phyloP scores from a whole-genome alignment of 2,797 vertebrate species.

The Galaxias olidus region DNA sequence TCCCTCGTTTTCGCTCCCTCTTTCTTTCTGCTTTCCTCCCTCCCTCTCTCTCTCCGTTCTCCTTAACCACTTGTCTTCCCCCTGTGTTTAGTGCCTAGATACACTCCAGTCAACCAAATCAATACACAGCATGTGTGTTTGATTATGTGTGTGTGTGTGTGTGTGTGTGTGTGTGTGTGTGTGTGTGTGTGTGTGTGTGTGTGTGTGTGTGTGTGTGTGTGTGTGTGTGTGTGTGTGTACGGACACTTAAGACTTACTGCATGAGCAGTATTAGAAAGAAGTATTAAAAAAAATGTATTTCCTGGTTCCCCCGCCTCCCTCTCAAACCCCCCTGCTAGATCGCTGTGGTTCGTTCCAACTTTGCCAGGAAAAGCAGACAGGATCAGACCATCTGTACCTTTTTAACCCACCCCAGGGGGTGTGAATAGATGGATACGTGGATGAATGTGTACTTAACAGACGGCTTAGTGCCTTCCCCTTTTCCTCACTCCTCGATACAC shows the following conservation, averaged over 20 bases:
- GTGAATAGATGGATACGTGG: conserved; percentile 36
- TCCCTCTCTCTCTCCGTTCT: conserved; percentile 10
- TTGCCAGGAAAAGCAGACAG: conserved; percentile 52
- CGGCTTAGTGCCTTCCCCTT: too few species aligned
- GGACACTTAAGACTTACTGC: conserved; percentile 20
- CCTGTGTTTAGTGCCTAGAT: conserved; percentile 47
- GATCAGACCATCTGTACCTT: conserved; percentile 60
- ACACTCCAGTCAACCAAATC: conserved; percentile 51
- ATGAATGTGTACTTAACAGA: conserved; percentile 45
- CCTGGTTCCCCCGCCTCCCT: conserved; percentile 9
- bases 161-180: conserved; percentile 23
- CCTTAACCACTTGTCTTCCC: conserved; percentile 53
- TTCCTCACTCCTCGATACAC: not conserved
- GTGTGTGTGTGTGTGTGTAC: conserved; percentile 35
- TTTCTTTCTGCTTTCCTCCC: not conserved
- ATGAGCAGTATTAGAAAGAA: conserved; percentile 35
- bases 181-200: conserved; percentile 16
- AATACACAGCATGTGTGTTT: conserved; percentile 27
- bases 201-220: conserved; percentile 35
- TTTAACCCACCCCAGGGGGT: conserved; percentile 54
- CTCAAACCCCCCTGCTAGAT: conserved; percentile 16
- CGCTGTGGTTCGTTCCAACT: conserved; percentile 48
- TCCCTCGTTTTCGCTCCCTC: not conserved
- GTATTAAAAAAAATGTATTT: conserved; percentile 48
- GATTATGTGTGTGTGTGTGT: conserved; percentile 4